Conservation (phyloP, 2,888 invertebrate genomes). For the Podotricha telesiphe region DNA sequence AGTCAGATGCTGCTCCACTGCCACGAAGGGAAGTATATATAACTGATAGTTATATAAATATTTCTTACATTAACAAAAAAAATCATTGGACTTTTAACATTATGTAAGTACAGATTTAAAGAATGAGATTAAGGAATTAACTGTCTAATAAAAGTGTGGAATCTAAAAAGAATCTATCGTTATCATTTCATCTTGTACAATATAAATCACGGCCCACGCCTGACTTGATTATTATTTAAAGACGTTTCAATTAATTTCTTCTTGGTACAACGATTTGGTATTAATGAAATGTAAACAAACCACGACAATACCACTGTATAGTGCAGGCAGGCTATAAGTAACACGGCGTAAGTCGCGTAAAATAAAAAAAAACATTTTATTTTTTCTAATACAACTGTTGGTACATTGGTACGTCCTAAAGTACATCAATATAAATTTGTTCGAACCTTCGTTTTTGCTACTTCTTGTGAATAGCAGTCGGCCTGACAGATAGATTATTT, state of each 20-base stretch:
- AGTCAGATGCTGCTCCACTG: no score
- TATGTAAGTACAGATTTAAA: background rate
- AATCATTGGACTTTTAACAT: background rate
- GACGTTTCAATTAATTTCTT: conserved; percentile 61
- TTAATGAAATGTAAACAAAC: conserved; percentile 36
- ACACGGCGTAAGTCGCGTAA: no score
- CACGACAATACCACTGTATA: background rate
- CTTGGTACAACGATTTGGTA: conserved; percentile 45
- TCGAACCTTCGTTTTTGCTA: no score
- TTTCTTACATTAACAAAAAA: background rate
- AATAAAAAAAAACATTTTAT: no score
- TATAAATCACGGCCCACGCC: conserved; percentile 57
- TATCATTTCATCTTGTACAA: conserved; percentile 5
- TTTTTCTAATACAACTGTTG: no score
- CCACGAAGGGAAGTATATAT: no score
- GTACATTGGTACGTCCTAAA: no score
- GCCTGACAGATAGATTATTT: no score
- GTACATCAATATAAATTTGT: no score
- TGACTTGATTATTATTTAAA: conserved; percentile 65
- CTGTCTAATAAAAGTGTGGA: background rate
- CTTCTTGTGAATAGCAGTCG: no score
- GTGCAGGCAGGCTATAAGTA: no score
- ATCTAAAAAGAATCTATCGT: background rate
- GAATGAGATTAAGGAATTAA: background rate
- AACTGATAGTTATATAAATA: background rate